Conservation (phyloP, 2,797 vertebrate species). For the Hippopotamyrus pictus region DNA sequence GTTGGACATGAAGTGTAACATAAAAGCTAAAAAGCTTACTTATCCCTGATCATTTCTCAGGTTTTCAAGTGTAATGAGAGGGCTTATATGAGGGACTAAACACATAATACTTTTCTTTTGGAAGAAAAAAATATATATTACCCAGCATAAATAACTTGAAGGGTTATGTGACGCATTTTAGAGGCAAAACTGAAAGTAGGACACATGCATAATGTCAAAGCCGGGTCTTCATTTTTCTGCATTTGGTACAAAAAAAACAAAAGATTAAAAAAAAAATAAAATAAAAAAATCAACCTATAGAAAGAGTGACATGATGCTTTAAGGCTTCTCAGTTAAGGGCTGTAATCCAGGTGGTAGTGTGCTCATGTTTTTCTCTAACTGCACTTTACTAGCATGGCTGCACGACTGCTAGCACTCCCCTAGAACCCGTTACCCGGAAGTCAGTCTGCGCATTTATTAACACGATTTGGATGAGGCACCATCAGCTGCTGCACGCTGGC, state of each 20-base stretch:
- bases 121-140: not conserved
- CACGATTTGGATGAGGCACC: not conserved
- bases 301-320: not conserved
- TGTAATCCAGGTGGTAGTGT: not conserved
- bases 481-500: not conserved
- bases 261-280: not conserved
- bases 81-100: not conserved
- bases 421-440: not conserved
- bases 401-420: not conserved
- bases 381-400: not conserved
- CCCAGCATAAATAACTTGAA: slow-evolving; percentile 8
- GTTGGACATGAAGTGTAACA: not conserved
- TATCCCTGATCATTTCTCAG: not conserved
- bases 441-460: not conserved
- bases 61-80: not conserved
- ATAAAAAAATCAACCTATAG: not conserved
- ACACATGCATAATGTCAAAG: not conserved
- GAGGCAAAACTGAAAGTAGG: slow-evolving; percentile 13
- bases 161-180: not conserved
- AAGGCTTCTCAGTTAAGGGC: not conserved
- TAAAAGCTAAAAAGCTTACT: not conserved
- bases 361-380: not conserved
- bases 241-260: not conserved
- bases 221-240: not conserved
- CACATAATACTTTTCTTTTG: not conserved